Percentiles rank a stretch among this genome's conserved stretches.
phyloP scores from a whole-genome alignment of 2,113 vertebrate genomes.

The Octodon degus region DNA sequence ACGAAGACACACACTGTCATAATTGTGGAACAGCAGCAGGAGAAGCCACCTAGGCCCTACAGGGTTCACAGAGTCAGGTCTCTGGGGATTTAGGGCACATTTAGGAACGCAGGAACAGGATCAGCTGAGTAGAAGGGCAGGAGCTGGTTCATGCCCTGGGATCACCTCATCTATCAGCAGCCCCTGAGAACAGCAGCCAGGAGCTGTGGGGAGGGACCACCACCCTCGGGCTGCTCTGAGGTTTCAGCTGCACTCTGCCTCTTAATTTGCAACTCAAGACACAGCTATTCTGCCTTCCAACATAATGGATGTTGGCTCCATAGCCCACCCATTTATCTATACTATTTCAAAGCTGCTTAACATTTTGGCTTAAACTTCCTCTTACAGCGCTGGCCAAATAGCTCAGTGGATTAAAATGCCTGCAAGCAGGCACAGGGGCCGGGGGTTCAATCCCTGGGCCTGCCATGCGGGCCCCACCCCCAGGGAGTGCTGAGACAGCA shows the following conservation, averaged over 20 bases:
- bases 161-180: not conserved
- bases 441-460: too few relatives aligned
- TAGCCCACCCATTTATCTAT: constrained; percentile 33
- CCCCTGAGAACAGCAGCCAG: not conserved
- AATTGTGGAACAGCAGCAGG: rapidly evolving
- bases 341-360: constrained; percentile 13
- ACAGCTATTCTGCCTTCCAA: not conserved
- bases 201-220: not conserved
- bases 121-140: not conserved
- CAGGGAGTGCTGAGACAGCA: too few relatives aligned
- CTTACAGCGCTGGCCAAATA: not conserved
- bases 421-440: too few relatives aligned
- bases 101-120: not conserved
- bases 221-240: not conserved
- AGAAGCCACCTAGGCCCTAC: not conserved
- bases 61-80: not conserved
- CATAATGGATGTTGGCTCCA: not conserved
- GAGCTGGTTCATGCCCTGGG: not conserved
- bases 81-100: not conserved
- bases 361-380: constrained; percentile 15
- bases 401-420: too few relatives aligned
- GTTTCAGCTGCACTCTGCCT: not conserved
- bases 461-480: too few relatives aligned
- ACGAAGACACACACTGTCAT: not conserved
- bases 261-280: not conserved